These are phyloP conservation scores for Burhinus oedicnemus DNA, from an alignment of 2,113 vertebrate species.

Conservation along the genomic window DNA sequence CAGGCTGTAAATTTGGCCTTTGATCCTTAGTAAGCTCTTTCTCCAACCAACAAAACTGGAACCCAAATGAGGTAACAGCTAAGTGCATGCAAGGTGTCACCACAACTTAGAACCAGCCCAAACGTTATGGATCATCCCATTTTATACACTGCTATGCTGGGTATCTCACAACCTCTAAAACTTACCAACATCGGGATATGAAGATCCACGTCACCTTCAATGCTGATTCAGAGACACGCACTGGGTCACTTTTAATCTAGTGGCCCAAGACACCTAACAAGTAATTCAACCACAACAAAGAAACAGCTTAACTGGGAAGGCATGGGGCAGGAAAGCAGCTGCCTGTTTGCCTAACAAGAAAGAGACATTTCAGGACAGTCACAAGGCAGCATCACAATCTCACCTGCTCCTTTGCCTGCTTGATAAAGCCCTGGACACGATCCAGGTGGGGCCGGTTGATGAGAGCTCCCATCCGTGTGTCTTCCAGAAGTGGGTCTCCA, in stretches of 20 bases:
- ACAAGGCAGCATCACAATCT: neutral
- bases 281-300: neutral
- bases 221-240: neutral
- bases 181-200: neutral
- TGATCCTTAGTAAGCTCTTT: neutral
- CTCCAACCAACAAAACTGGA: neutral
- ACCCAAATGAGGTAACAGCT: neutral
- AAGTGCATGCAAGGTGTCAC: accelerated
- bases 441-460: constrained; percentile 90
- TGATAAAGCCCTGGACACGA: constrained; percentile 87
- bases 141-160: neutral
- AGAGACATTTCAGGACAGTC: neutral
- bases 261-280: neutral
- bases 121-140: neutral
- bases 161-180: neutral
- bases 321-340: neutral
- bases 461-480: constrained; percentile 91
- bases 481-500: constrained; percentile 88
- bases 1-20: neutral
- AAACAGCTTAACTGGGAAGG: neutral
- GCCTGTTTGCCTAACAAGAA: neutral
- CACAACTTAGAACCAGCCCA: neutral
- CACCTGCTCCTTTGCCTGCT: constrained; percentile 88
- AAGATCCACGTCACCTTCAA: neutral
- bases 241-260: neutral